phyloP scores from a whole-genome alignment of 2,113 vertebrate genomes.

The Amazona guildingii region DNA sequence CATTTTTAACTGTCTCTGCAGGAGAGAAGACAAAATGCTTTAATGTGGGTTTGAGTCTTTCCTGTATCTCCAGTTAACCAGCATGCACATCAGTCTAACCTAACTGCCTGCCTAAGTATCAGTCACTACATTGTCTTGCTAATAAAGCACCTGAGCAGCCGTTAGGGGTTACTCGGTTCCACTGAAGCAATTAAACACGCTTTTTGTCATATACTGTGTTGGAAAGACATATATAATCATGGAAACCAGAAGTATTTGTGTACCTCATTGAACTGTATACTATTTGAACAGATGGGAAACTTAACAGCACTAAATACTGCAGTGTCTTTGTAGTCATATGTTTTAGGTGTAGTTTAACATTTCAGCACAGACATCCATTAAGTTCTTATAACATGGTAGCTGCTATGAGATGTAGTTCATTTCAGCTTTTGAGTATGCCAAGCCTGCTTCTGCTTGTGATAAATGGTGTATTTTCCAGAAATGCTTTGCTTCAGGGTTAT shows the following conservation, averaged over 20 bases:
- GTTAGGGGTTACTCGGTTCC: not conserved
- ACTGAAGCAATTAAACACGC: not conserved
- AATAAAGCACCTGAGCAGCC: not conserved
- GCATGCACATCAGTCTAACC: not conserved
- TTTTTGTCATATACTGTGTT: not conserved
- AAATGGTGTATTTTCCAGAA: not conserved
- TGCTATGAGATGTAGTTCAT: not conserved
- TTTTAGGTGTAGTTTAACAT: not conserved
- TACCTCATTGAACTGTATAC: not conserved
- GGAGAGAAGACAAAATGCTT: not conserved
- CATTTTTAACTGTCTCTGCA: not conserved
- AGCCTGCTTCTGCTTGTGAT: not conserved
- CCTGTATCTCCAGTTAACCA: not conserved
- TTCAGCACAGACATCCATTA: not conserved
- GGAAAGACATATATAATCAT: not conserved
- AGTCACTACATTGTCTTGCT: not conserved
- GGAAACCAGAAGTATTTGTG: not conserved
- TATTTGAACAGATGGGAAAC: not conserved
- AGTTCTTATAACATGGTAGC: not conserved
- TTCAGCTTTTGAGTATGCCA: not conserved
- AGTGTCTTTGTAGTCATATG: not conserved
- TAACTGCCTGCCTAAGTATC: not conserved
- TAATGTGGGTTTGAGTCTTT: not conserved
- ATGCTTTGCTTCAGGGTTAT: not conserved
- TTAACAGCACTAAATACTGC: not conserved